Conservation (phyloP, 23 tunicate genomes). For the Trididemnum nubilum region DNA sequence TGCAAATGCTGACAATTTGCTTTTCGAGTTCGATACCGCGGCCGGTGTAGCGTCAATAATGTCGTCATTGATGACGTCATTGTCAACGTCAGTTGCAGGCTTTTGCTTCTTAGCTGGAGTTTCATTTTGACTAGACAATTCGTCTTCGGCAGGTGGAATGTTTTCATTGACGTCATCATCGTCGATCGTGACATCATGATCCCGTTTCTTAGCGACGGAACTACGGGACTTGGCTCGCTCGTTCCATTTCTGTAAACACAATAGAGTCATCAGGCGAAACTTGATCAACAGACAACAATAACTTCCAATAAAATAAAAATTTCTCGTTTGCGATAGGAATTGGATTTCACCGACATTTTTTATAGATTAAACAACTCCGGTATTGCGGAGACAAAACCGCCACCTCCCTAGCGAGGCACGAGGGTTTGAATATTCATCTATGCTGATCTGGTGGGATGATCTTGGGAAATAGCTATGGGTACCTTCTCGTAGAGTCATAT, state of each 20-base stretch:
- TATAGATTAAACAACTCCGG: no score
- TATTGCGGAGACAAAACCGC: no score
- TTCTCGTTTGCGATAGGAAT: no score
- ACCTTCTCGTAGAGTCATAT: no score
- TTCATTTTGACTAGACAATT: background rate
- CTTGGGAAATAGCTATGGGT: no score
- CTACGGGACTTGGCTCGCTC: slow-evolving; percentile 19
- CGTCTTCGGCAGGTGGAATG: slow-evolving; percentile 1
- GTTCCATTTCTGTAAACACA: slow-evolving; percentile 44
- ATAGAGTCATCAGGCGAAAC: background rate
- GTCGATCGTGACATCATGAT: slow-evolving; percentile 6
- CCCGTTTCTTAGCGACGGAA: slow-evolving; percentile 17
- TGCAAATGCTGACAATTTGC: slow-evolving; percentile 21
- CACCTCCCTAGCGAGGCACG: no score
- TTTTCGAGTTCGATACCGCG: background rate
- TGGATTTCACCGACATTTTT: no score
- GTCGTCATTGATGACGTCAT: background rate
- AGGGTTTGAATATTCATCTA: no score
- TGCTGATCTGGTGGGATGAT: no score
- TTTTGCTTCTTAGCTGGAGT: background rate
- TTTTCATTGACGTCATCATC: slow-evolving; percentile 37
- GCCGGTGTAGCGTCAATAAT: background rate
- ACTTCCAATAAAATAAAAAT: no score
- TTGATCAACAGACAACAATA: background rate
- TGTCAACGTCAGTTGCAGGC: background rate